Percentiles rank a stretch among this genome's conserved stretches.
Evolutionary conservation across 1,140 invertebrate genomes (phyloP).

Genomic region (Dinoponera quadriceps): DNA sequence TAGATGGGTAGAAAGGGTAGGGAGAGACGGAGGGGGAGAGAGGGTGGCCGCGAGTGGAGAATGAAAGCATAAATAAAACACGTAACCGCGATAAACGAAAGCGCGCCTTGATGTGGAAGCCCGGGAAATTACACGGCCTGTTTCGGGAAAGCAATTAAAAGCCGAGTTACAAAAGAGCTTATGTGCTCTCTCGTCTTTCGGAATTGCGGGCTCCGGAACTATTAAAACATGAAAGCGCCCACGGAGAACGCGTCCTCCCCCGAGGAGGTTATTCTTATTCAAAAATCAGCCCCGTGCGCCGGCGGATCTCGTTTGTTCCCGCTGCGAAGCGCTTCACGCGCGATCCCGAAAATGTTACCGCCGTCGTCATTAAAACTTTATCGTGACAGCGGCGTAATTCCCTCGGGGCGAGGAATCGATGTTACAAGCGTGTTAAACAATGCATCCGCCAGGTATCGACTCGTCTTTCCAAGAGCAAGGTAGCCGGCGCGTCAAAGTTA

Average conservation of each 20-base stretch:
- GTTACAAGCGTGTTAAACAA: background rate
- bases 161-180: slow-evolving; percentile 51
- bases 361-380: slow-evolving; percentile 15
- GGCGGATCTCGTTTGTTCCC: slow-evolving; percentile 19
- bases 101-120: slow-evolving; percentile 26
- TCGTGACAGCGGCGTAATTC: background rate
- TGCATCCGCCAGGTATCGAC: too few relatives aligned
- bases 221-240: slow-evolving; percentile 49
- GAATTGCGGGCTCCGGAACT: slow-evolving; percentile 43
- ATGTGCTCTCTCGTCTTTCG: slow-evolving; percentile 48
- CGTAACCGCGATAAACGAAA: slow-evolving; percentile 39
- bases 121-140: slow-evolving; percentile 33
- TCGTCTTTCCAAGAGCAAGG: too few relatives aligned
- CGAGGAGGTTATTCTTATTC: slow-evolving; percentile 28
- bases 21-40: background rate
- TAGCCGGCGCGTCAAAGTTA: too few relatives aligned
- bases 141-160: slow-evolving; percentile 56
- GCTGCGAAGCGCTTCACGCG: slow-evolving; percentile 10
- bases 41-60: too few relatives aligned
- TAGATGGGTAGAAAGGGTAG: too few relatives aligned
- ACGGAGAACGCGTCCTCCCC: slow-evolving; percentile 11
- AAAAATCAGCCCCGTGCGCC: slow-evolving; percentile 4
- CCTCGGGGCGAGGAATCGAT: background rate
- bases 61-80: slow-evolving; percentile 47
- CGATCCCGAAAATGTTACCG: slow-evolving; percentile 5